These are phyloP conservation scores for Scaptomyza pallida DNA, from an alignment of 1,140 invertebrate species.

Conservation along the genomic window DNA sequence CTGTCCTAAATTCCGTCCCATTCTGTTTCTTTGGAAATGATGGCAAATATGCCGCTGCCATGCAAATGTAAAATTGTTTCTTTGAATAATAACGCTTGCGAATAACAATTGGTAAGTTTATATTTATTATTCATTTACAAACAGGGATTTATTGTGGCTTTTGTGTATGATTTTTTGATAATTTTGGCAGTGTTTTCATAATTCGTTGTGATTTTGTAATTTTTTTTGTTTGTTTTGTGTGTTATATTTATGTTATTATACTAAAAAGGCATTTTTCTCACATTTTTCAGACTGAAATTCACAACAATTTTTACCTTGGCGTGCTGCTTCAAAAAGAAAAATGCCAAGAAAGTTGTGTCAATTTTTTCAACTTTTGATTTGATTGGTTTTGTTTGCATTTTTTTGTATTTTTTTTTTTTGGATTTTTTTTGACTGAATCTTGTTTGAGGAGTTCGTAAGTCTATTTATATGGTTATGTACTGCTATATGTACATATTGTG, in stretches of 20 bases:
- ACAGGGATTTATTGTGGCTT: constrained; percentile 33
- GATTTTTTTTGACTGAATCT: not conserved
- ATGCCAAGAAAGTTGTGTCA: constrained; percentile 18
- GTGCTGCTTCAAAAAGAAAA: not conserved
- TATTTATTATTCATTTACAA: constrained; percentile 33
- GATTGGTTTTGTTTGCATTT: not conserved
- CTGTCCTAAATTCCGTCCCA: no score
- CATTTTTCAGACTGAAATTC: not conserved
- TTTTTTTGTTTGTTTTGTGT: not conserved
- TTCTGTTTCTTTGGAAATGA: no score
- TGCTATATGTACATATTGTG: constrained; percentile 3
- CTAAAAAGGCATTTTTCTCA: constrained; percentile 1
- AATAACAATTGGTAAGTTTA: not conserved
- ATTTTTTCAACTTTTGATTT: constrained; percentile 1
- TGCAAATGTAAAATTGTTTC: no score
- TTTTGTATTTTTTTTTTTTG: not conserved
- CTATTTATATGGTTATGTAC: not conserved
- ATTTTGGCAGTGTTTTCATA: not conserved
- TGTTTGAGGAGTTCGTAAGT: constrained; percentile 5
- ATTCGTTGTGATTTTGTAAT: not conserved
- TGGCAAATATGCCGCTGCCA: no score
- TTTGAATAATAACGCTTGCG: no score
- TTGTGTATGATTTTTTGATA: constrained; percentile 16
- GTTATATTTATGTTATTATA: constrained; percentile 6
- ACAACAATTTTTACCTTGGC: constrained; percentile 17